A percentile compares a stretch with the other conserved stretches of the same genome.
Conservation (phyloP, 2,113 vertebrate genomes). For the Callorhinus ursinus region DNA sequence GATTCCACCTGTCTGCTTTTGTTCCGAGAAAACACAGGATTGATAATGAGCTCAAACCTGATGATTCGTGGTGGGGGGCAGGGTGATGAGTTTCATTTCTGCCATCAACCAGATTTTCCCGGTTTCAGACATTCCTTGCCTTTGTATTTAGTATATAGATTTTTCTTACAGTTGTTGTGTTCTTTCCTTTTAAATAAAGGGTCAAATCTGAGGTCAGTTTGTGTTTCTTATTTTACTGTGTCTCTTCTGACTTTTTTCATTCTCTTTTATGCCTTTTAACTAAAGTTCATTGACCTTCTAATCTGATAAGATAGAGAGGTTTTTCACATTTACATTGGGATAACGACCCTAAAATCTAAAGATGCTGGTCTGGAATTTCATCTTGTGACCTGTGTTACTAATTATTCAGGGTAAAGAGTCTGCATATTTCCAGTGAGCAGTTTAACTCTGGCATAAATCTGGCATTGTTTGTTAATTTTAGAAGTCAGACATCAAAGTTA, state of each 20-base stretch:
- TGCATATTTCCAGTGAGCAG: constrained; percentile 13
- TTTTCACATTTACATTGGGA: background rate
- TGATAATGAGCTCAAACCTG: background rate
- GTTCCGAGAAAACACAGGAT: background rate
- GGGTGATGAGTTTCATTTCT: background rate
- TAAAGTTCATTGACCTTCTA: background rate
- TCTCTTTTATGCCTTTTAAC: constrained; percentile 18
- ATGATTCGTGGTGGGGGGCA: background rate
- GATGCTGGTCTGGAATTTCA: background rate
- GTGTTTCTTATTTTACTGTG: background rate
- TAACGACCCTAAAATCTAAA: constrained; percentile 11
- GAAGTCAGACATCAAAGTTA: background rate
- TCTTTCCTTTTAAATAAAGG: background rate
- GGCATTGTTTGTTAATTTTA: background rate
- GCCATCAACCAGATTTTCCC: background rate
- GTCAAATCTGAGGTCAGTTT: background rate
- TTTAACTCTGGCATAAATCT: constrained; percentile 48
- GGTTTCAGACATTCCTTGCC: background rate
- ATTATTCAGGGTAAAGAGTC: background rate
- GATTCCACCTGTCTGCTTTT: background rate
- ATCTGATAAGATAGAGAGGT: background rate
- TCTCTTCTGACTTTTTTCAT: background rate
- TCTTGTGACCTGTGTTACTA: background rate
- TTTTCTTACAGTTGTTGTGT: background rate
- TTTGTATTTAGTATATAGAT: background rate